Evolutionary conservation across 2,113 vertebrate genomes (phyloP), one percentile per base, ranked within the genome.

Genomic region (Sinocyclocheilus grahami): DNA sequence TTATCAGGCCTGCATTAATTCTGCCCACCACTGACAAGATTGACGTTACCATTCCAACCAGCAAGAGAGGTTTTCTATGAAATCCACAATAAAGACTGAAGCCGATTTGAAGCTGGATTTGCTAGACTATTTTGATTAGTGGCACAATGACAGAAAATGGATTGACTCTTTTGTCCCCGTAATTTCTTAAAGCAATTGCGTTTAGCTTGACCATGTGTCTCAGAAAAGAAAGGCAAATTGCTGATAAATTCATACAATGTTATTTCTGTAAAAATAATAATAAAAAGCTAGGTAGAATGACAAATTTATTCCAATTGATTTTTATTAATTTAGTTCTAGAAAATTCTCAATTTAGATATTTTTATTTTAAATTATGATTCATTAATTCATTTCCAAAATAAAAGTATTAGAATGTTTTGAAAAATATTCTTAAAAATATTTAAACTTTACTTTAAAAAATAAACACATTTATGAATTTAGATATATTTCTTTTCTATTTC

Each of bases 1-100:
- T 86, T 89, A 89, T 89, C 87, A 86, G 78, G 86, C 37, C 81
- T 58, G 82, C 82, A 89, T 89, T 88, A 86, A 89, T 89, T 89
- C 60, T 84, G 63, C 78, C 77, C 88, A 72, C 67, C 82, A 72
- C 71, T 76, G 30, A 78, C 24, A 37, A 89, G 88, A 89, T 87
- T 87, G 74, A 71, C 12, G 2, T 55, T 82, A 24, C 55, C 42
- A 33, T 37, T 76, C 39, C 39, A 33, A 22, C 81, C 46, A 55
- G 18, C 30, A 46, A 82, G 12, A 33, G n/a, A 67, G 39, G 80
- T 22, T 20, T 75, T 80, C 58, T 82, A 33, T 86, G 22, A 63
- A 75, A 80, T 79, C 74, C 86, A 83, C 37, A 48, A 79, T 58
- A 74, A 72, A 79, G 76, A 60, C 51, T 78, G 76, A 65, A 33